Base-by-base conservation (phyloP, 2,888 invertebrate species). In the Oscheius onirici region DNA sequence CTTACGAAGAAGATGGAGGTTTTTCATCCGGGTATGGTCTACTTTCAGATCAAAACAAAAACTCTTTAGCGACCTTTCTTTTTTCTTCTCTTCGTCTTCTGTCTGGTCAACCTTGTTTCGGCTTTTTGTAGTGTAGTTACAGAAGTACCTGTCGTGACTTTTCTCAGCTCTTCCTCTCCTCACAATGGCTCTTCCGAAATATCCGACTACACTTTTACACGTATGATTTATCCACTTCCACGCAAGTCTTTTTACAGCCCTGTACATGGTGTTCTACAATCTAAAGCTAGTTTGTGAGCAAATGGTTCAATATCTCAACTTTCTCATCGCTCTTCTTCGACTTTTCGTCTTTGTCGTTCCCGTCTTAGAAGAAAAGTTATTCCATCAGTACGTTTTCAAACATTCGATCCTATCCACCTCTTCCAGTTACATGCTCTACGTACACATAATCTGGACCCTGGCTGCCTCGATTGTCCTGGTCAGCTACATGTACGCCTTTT, bases 231-330 rank as follows among this genome's bases (percentile, higher is more conserved):
- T 6, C 1, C 11, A 17, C 13, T 55, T n/a, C 28, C 13, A 20
- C n/a, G n/a, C n/a, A n/a, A n/a, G n/a, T n/a, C n/a, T n/a, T 28
- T 1, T 26, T 26, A n/a, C 55, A 55, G 55, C 55, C 28, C 2
- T 24, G 11, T 55, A 55, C n/a, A 24, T 15, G 26, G n/a, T 55
- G 24, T 55, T 55, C 28, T 55, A 28, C n/a, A 20, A 55, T 26
- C 28, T 55, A 24, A 20, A 55, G 10, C 26, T 55, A 11, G 55
- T 55, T n/a, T 28, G 28, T 28, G 55, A 55, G 11, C 55, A 55
- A 26, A 55, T 55, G 24, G 28, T 55, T 28, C 55, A 55, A 11
- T 55, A 55, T 11, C 28, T 55, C 28, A 55, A 55, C 28, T 26
- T 55, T 24, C 28, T 55, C 10, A 28, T 55, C n/a, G 55, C 55